Evolutionary conservation across 2,888 invertebrate genomes (phyloP), one percentile per base, ranked within the genome.

Genomic region (Ophion costatus): DNA sequence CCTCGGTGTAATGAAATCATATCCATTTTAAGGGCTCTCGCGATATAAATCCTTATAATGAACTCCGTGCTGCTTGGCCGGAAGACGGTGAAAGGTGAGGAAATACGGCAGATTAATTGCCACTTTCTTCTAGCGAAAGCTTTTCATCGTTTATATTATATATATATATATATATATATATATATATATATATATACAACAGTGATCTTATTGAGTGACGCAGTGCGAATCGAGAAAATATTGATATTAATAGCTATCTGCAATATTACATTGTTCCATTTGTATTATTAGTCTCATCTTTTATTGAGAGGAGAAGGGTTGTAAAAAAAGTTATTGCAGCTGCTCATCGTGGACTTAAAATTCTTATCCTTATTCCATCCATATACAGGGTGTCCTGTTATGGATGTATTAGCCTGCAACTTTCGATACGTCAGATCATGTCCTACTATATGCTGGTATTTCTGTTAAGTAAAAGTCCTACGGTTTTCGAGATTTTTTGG

Each of bases 1-100:
- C 61, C 22, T 75, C 17, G 17, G 22, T 64, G 42, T 73, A 82
- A 82, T 82, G 71, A 77, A 78, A 82, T 82, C 71, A 67, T 73
- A 82, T 82, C 64, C 33, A 73, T 66, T 78, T 67, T 67, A 78
- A 82, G 67, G 77, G 77, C 73, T 59, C 42, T 77, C 9, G 73
- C 90, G 89, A 89, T 87, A 86, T 84, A 87, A 87, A 83, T 88
- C 86, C 88, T 89, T 51, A 88, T 88, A 90, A 88, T 88, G 77
- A 57, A 56, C 86, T 89, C 86, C 84, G 88, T 81, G 17, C 51
- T 76, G n/a, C 6, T 14, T 4, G 22, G 17, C 61, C 83, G 82
- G 80, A 88, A 89, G 90, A 91, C 20, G 33, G 33, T 56, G 22
- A 70, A 70, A 71, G 61, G 20, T 51, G 64, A 38, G 56, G 71